Evolutionary conservation across 2,797 vertebrate species (phyloP).

Genomic region (Spinus olivaceus): DNA sequence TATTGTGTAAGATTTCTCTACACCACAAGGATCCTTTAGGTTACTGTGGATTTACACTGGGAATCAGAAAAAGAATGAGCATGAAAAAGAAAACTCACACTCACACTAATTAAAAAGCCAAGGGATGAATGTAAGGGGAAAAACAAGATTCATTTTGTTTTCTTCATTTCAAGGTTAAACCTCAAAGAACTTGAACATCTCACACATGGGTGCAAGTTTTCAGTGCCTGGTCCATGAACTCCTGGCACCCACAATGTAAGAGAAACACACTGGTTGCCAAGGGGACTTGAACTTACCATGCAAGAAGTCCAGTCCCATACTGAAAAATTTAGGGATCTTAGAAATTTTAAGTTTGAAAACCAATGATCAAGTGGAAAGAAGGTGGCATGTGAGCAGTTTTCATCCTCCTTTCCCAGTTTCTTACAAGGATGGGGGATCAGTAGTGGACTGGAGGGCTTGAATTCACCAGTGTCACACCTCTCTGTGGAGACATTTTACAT

Average conservation of each 20-base stretch:
- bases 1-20: background rate
- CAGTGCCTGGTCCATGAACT: background rate
- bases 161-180: slow-evolving; percentile 2
- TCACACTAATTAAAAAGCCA: background rate
- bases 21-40: background rate
- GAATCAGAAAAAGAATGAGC: background rate
- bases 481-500: background rate
- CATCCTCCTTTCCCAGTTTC: background rate
- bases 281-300: background rate
- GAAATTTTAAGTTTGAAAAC: background rate
- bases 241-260: background rate
- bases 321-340: slow-evolving; percentile 32
- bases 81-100: background rate
- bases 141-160: background rate
- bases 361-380: background rate
- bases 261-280: background rate
- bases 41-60: background rate
- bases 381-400: background rate
- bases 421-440: background rate
- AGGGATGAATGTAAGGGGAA: background rate
- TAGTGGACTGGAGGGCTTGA: background rate
- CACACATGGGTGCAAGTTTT: background rate
- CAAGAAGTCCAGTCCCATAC: background rate
- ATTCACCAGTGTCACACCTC: background rate
- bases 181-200: background rate